These are phyloP conservation scores for Eucidaris tribuloides DNA, from an alignment of 35 echinoderm and acorn worm genomes.

Conservation along the genomic window DNA sequence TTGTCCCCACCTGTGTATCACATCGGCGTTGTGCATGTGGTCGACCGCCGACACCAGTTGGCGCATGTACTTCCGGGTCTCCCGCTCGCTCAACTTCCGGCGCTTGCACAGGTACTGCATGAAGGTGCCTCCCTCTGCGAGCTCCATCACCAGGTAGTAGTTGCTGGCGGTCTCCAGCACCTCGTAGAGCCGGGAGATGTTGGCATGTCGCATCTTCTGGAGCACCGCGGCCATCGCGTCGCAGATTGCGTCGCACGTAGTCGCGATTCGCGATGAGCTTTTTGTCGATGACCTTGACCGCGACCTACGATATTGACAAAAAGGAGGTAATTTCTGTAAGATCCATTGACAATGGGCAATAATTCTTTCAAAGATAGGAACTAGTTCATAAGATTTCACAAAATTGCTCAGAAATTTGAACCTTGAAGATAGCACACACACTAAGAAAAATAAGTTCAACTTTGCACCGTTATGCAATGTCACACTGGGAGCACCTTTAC, in stretches of 20 bases:
- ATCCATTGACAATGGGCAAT: neutral
- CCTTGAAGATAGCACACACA: no score
- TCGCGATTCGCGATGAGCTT: constrained; percentile 77
- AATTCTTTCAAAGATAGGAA: neutral
- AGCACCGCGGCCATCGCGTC: constrained; percentile 84
- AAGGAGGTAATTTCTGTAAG: neutral
- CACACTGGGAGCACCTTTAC: no score
- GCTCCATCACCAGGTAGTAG: constrained; percentile 94
- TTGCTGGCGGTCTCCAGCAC: constrained; percentile 87
- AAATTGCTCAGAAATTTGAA: no score
- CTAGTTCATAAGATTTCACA: neutral
- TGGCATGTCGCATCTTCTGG: constrained; percentile 68
- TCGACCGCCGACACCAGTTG: constrained; percentile 85
- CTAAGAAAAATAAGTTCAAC: no score
- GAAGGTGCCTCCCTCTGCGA: constrained; percentile 85
- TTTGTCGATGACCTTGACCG: constrained; percentile 90
- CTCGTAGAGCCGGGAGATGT: constrained; percentile 81
- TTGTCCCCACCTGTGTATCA: constrained; percentile 76
- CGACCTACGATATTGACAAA: constrained; percentile 64
- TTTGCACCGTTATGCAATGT: neutral
- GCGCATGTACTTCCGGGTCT: constrained; percentile 78
- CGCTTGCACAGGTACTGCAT: constrained; percentile 76
- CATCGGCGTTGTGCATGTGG: constrained; percentile 81
- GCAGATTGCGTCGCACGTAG: constrained; percentile 81
- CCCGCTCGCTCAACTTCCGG: constrained; percentile 64